Percentiles rank a stretch among this genome's conserved stretches.
These are phyloP conservation scores for Apamea epomidion DNA, from an alignment of 2,888 invertebrate genomes.

Conservation along the genomic window DNA sequence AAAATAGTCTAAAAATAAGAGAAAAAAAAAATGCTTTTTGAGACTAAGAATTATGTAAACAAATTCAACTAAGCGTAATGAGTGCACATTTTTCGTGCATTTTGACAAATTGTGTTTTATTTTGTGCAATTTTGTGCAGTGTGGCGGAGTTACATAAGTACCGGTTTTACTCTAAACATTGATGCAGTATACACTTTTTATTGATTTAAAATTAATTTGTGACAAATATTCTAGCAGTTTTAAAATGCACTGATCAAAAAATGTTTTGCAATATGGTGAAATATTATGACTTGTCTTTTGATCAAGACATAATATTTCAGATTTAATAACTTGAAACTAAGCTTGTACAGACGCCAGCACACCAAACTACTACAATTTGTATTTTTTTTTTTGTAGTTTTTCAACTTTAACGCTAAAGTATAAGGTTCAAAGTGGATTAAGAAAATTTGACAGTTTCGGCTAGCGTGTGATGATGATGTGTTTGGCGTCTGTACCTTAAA, in stretches of 20 bases:
- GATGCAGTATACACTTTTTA: not conserved
- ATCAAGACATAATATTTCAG: not conserved
- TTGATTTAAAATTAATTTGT: conserved; percentile 4
- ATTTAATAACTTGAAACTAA: not conserved
- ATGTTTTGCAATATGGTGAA: not conserved
- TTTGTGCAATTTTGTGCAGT: conserved; percentile 34
- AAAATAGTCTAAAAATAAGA: conserved; percentile 38
- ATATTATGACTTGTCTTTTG: not conserved
- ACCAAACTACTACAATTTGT: too few relatives aligned
- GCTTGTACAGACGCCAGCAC: too few relatives aligned
- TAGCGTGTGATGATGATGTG: too few relatives aligned
- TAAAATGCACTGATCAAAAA: conserved; percentile 3
- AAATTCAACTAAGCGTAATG: conserved; percentile 50
- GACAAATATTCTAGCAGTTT: not conserved
- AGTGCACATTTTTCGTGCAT: conserved; percentile 49
- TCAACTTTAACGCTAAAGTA: too few relatives aligned
- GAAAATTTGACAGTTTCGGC: too few relatives aligned
- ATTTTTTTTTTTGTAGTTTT: too few relatives aligned
- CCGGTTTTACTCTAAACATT: conserved; percentile 14
- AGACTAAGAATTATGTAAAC: conserved; percentile 35
- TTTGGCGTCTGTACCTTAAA: too few relatives aligned
- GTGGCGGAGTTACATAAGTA: not conserved
- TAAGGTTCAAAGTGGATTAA: too few relatives aligned
- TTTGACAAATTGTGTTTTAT: conserved; percentile 4
- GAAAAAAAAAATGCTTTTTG: conserved; percentile 51